Evolutionary conservation across 2,113 vertebrate species (phyloP).

Genomic region (Porphyrio hochstetteri): DNA sequence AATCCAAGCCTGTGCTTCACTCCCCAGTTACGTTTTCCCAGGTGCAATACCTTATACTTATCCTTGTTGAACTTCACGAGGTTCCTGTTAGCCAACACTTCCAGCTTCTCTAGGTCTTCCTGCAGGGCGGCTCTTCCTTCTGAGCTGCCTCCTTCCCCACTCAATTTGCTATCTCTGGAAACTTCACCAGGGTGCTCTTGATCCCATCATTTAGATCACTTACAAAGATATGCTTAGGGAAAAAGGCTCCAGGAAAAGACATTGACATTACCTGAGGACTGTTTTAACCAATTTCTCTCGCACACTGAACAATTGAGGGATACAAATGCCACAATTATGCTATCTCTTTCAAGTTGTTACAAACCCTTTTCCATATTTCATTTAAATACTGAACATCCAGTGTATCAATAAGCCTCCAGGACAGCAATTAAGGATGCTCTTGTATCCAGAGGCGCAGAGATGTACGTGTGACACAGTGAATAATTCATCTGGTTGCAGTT

Average conservation of each 20-base stretch:
- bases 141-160: too few relatives aligned
- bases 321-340: not conserved
- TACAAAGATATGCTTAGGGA: not conserved
- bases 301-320: not conserved
- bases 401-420: not conserved
- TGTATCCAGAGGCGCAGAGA: not conserved
- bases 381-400: not conserved
- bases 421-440: not conserved
- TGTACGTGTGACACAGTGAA: not conserved
- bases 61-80: too few relatives aligned
- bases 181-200: too few relatives aligned
- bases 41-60: too few relatives aligned
- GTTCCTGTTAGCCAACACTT: too few relatives aligned
- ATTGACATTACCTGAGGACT: not conserved
- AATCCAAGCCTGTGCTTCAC: too few relatives aligned
- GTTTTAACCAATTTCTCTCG: not conserved
- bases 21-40: too few relatives aligned
- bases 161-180: too few relatives aligned
- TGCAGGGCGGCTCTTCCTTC: too few relatives aligned
- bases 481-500: not conserved
- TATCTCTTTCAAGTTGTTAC: not conserved
- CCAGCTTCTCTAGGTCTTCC: too few relatives aligned
- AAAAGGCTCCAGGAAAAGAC: not conserved
- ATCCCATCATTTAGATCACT: too few relatives aligned
- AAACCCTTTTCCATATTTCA: not conserved